phyloP scores from a whole-genome alignment of 2,113 vertebrate species.

The Etia nguti region DNA sequence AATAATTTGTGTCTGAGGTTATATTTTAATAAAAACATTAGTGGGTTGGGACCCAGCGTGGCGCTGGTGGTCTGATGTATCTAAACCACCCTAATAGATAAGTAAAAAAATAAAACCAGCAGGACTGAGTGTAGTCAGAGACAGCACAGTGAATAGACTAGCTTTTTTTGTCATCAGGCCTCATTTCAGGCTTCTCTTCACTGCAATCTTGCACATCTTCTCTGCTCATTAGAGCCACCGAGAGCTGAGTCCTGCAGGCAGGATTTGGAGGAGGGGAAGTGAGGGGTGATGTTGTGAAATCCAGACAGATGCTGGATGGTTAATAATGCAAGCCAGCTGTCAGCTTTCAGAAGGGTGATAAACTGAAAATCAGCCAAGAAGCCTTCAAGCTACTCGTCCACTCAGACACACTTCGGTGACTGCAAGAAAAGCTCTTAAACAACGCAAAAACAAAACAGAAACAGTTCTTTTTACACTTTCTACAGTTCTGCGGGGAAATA shows the following conservation, averaged over 20 bases:
- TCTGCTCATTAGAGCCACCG: constrained; percentile 25
- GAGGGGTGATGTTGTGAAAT: constrained; percentile 34
- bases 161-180: background rate
- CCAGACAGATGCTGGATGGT: constrained; percentile 58
- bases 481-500: background rate
- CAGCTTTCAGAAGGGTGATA: constrained; percentile 23
- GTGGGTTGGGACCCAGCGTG: background rate
- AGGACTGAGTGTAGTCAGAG: background rate
- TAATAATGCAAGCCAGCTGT: constrained; percentile 66
- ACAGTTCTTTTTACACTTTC: background rate
- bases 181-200: background rate
- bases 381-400: background rate
- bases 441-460: background rate
- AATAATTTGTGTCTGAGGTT: background rate
- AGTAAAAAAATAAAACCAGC: background rate
- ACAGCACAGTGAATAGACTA: background rate
- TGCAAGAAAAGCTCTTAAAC: background rate
- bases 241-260: constrained; percentile 7
- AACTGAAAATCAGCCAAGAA: constrained; percentile 34
- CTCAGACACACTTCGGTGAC: background rate
- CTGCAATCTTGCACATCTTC: background rate
- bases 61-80: background rate
- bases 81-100: background rate
- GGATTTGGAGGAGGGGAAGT: background rate
- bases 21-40: background rate